Base-by-base conservation (phyloP, 1,140 invertebrate species). In the Apis florea region DNA sequence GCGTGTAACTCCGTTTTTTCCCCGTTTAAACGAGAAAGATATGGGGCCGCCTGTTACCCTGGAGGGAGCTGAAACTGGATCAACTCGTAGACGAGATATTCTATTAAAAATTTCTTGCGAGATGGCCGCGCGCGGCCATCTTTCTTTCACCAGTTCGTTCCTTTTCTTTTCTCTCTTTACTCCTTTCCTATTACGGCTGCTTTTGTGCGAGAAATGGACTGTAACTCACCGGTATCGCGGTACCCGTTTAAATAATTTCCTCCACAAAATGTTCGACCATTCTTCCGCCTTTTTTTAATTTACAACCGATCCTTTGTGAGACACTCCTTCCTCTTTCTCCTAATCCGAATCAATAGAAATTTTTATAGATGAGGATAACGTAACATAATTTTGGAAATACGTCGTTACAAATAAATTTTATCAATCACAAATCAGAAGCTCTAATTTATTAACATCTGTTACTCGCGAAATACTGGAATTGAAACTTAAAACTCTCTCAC, bases 161-260 rank as follows among this genome's bases (percentile, higher is more conserved):
- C 1, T 61, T 31, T 64, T 64, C 3, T 67, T 47, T 24, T 49
- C 5, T 68, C 11, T n/a, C 19, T 47, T 26, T 26, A 11, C 17
- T 15, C 6, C 40, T 51, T 26, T 9, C 13, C 13, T 2, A 24
- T 69, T 53, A 26, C 47, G 64, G 64, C 12, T 19, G 2, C 15
- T 21, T 2, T 53, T 17, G 19, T 5, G 24, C 67, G 47, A 68
- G 47, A n/a, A 68, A 64, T 0, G 63, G 21, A 17, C 24, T 19
- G 11, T 64, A 64, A 68, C 24, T 68, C 66, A 68, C 21, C 47
- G 26, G 26, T 69, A 51, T 51, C n/a, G 63, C 63, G 63, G 31
- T 31, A 66, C 40, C 1, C 31, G 9, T 66, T 47, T 47, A 12
- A 40, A 47, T 47, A 47, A 47, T 66, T 66, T 47, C 15, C 40